Base-by-base conservation (phyloP, 1,140 invertebrate species). In the Drosophila suzukii region DNA sequence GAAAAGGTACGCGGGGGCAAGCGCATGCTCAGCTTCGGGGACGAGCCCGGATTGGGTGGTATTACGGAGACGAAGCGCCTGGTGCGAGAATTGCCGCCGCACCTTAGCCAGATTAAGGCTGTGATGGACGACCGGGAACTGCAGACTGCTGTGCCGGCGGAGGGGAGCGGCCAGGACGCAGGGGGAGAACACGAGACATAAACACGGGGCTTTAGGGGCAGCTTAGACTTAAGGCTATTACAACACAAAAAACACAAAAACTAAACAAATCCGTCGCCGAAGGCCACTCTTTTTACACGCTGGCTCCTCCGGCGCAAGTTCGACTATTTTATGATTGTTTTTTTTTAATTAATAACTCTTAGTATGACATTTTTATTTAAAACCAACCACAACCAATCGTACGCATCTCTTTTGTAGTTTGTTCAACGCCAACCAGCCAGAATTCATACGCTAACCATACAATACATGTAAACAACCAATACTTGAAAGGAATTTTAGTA, bases 1-100 rank as follows among this genome's bases (percentile, higher is more conserved):
- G 78, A 89, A 24, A 78, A 75, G 43, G 85, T 89, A 59, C 75
- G 72, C 36, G 84, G 80, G 0, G 85, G 84, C 30, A 89, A 89
- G 43, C 77, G 84, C 0, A 70, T 84, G 58, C 47, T 89, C 8
- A 43, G 61, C 41, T 89, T 89, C 27, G 70, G 49, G 2, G 85
- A 89, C 39, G 77, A 83, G 7, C 10, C 68, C 34, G 51, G 50
- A 6, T 5, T 65, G 4, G 44, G 36, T 15, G 15, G 50, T 0
- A 24, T 54, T 6, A 0, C 3, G 20, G 84, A 88, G 0, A 11
- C 43, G 6, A 88, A 89, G 50, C 84, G 84, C 7, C 6, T 13
- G 4, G 27, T 13, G 7, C 56, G 77, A 6, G 74, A 85, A 3
- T 8, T 61, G 49, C 54, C 65, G n/a, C 17, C 34, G 36, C 53